Conservation (phyloP, 1,140 invertebrate species). For the Teleogryllus occipitalis region DNA sequence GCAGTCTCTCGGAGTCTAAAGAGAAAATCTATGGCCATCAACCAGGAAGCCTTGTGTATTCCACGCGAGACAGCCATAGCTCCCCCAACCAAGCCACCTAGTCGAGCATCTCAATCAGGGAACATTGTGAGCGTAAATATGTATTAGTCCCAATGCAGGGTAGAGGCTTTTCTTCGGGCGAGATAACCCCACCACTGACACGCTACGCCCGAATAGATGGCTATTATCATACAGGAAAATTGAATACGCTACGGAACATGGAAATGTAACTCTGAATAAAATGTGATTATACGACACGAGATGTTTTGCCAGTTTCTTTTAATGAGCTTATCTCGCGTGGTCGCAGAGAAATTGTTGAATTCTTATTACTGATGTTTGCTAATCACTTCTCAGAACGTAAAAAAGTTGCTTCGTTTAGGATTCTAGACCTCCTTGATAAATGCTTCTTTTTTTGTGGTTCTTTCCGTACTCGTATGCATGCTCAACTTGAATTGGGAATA, state of each 20-base stretch:
- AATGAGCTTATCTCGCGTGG: too few relatives aligned
- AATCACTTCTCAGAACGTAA: too few relatives aligned
- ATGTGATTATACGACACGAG: too few relatives aligned
- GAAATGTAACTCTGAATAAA: background rate
- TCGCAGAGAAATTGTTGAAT: too few relatives aligned
- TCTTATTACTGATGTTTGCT: too few relatives aligned
- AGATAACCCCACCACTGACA: background rate
- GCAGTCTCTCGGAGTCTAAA: background rate
- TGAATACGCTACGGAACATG: background rate
- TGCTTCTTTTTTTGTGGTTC: too few relatives aligned
- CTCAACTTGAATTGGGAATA: too few relatives aligned
- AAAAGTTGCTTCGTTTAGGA: too few relatives aligned
- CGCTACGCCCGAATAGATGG: background rate
- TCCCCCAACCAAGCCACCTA: background rate
- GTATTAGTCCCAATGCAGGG: background rate
- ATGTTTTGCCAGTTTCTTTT: too few relatives aligned
- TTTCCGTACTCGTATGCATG: too few relatives aligned
- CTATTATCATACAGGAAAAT: background rate
- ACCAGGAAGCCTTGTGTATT: background rate
- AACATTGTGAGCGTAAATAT: background rate
- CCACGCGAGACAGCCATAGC: background rate
- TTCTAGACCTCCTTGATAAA: too few relatives aligned
- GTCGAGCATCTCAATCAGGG: background rate
- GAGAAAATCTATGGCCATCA: background rate
- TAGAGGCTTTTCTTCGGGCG: background rate